Evolutionary conservation across 23 tunicate genomes (phyloP).

Genomic region (Aplidium turbinatum): DNA sequence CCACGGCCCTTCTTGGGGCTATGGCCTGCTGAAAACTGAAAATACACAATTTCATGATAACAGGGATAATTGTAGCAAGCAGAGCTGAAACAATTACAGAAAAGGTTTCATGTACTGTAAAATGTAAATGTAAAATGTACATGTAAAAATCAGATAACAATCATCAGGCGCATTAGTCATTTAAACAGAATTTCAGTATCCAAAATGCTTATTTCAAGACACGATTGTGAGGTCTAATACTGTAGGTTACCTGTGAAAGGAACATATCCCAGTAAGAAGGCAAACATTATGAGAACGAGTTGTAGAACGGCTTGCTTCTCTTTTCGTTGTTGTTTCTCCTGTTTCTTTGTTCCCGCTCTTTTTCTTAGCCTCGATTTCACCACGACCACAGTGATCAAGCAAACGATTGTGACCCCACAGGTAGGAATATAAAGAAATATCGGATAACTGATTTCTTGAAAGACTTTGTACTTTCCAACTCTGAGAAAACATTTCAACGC

Average conservation of each 20-base stretch:
- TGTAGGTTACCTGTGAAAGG: conserved; percentile 56
- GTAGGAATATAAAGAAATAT: conserved; percentile 32
- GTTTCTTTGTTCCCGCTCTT: background rate
- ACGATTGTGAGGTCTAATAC: too few species aligned
- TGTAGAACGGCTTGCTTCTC: conserved; percentile 44
- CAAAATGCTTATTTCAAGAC: too few species aligned
- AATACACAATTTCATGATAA: too few species aligned
- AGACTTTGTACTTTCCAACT: background rate
- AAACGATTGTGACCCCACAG: conserved; percentile 26
- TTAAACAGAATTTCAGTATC: too few species aligned
- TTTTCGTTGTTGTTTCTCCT: conserved; percentile 19
- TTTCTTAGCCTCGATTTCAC: conserved; percentile 3
- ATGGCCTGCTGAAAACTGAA: too few species aligned
- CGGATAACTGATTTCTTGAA: conserved; percentile 26
- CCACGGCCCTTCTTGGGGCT: too few species aligned
- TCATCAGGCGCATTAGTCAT: too few species aligned
- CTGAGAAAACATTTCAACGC: background rate
- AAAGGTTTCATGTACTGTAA: too few species aligned
- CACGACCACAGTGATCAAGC: background rate
- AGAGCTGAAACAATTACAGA: too few species aligned
- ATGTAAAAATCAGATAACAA: too few species aligned
- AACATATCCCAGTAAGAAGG: conserved; percentile 51
- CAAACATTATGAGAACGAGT: conserved; percentile 34
- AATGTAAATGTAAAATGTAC: too few species aligned
- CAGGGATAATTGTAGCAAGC: too few species aligned